Percentiles rank a stretch among this genome's conserved stretches.
phyloP scores from a whole-genome alignment of 2,797 vertebrate genomes.

The Periparus ater region DNA sequence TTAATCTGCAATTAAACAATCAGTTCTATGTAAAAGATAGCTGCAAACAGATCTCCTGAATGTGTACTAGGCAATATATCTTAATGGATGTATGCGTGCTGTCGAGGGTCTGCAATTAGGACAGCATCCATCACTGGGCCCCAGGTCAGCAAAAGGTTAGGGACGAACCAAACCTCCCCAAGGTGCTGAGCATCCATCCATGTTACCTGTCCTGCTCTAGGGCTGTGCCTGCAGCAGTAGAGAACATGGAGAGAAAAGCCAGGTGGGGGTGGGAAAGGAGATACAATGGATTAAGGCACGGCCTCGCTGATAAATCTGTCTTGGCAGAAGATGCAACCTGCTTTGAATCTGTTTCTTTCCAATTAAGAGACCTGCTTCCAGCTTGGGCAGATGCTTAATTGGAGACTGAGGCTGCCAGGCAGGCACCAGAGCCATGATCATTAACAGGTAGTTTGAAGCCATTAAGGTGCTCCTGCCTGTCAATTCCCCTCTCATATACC shows the following conservation, averaged over 20 bases:
- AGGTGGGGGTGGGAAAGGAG: background rate
- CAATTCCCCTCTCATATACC: constrained; percentile 62
- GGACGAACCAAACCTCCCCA: constrained; percentile 58
- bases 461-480: constrained; percentile 72
- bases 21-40: constrained; percentile 82
- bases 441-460: constrained; percentile 78
- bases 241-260: background rate
- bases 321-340: constrained; percentile 75
- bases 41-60: constrained; percentile 77
- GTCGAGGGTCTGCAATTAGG: constrained; percentile 70
- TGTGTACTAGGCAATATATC: constrained; percentile 74
- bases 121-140: constrained; percentile 71
- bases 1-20: constrained; percentile 90
- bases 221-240: background rate
- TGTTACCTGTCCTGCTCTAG: constrained; percentile 51
- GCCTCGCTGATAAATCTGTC: constrained; percentile 63
- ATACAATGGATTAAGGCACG: constrained; percentile 55
- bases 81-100: constrained; percentile 53
- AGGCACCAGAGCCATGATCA: constrained; percentile 71
- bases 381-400: constrained; percentile 86
- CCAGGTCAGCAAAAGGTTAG: constrained; percentile 75
- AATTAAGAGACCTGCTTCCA: constrained; percentile 76
- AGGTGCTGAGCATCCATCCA: constrained; percentile 65
- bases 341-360: constrained; percentile 75
- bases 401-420: constrained; percentile 74